A percentile compares a stretch with the other conserved stretches of the same genome.
Evolutionary conservation across 92 coral and sea anemone genomes (phyloP).

Genomic region (Epizoanthus ramosus): DNA sequence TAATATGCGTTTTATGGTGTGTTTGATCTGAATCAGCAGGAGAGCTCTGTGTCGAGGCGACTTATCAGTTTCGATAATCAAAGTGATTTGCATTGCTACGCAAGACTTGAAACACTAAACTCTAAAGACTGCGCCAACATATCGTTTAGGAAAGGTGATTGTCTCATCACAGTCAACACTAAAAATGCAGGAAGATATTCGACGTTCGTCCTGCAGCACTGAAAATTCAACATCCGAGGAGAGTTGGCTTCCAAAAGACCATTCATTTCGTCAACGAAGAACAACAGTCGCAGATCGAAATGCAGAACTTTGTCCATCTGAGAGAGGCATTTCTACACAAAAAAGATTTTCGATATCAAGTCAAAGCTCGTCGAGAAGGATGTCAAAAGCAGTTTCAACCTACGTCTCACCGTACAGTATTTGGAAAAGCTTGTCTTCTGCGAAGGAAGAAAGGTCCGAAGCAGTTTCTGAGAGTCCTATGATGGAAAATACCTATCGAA

Average conservation of each 20-base stretch:
- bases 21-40: conserved; percentile 8
- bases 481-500: conserved; percentile 87
- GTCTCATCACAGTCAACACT: neutral
- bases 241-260: neutral
- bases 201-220: conserved; percentile 9
- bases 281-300: neutral
- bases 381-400: conserved; percentile 26
- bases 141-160: neutral
- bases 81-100: conserved; percentile 23
- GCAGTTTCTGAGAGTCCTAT: neutral
- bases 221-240: neutral
- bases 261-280: neutral
- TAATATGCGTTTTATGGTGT: neutral
- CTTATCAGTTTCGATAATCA: conserved; percentile 17
- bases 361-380: conserved; percentile 15
- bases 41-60: neutral
- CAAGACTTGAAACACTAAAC: neutral
- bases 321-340: neutral
- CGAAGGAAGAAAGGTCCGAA: conserved; percentile 9
- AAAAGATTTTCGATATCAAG: conserved; percentile 10
- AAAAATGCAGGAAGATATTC: conserved; percentile 29
- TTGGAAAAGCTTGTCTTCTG: conserved; percentile 48
- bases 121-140: neutral
- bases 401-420: conserved; percentile 61
- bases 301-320: neutral